A percentile compares a stretch with the other conserved stretches of the same genome.
Conservation (phyloP, 2,888 invertebrate genomes). For the Brenthis daphne region DNA sequence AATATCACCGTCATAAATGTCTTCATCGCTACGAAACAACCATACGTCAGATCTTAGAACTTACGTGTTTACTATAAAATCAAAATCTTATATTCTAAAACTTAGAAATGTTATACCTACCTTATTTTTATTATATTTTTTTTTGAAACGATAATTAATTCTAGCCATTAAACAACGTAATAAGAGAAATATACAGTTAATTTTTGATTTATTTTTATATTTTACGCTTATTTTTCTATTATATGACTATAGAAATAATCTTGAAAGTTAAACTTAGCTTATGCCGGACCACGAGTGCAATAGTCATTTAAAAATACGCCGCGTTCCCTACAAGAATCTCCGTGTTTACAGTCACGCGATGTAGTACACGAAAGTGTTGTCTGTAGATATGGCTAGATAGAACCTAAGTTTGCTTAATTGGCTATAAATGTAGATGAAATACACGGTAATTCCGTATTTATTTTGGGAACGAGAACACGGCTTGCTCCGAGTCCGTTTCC, state of each 20-base stretch:
- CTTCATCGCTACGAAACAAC: conserved; percentile 32
- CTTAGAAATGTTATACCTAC: too few relatives aligned
- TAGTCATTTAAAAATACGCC: conserved; percentile 52
- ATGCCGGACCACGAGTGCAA: conserved; percentile 22
- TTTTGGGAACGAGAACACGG: conserved; percentile 25
- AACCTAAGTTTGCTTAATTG: conserved; percentile 49
- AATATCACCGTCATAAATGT: conserved; percentile 41
- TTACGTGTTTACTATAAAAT: conserved; percentile 17
- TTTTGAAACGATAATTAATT: too few relatives aligned
- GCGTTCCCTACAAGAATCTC: conserved; percentile 64
- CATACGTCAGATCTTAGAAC: conserved; percentile 29
- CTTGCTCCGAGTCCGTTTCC: conserved; percentile 6
- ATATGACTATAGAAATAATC: neutral
- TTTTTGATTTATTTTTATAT: too few relatives aligned
- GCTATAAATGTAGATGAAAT: conserved; percentile 47
- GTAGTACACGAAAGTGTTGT: conserved; percentile 54
- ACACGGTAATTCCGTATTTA: conserved; percentile 37
- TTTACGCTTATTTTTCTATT: too few relatives aligned
- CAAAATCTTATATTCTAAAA: too few relatives aligned
- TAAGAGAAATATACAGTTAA: too few relatives aligned
- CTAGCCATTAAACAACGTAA: too few relatives aligned
- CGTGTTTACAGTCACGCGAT: conserved; percentile 66
- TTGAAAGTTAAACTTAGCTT: conserved; percentile 3
- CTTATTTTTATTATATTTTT: too few relatives aligned
- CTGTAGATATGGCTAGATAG: conserved; percentile 56